Evolutionary conservation across 2,888 invertebrate species (phyloP).

Genomic region (Oscheius sp.): DNA sequence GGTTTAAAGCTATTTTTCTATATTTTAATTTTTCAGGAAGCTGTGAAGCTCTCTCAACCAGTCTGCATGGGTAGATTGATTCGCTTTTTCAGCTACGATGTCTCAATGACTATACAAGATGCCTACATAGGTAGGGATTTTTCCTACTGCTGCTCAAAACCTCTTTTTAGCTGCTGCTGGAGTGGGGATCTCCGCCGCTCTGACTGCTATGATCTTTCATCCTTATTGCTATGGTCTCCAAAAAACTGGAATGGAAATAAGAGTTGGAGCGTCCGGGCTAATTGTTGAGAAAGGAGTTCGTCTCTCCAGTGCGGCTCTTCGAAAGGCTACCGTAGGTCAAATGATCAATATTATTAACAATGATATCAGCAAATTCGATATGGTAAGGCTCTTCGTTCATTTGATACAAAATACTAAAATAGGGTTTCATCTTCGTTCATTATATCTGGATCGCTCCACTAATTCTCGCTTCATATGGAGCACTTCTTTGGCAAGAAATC

Average conservation of each 20-base stretch:
- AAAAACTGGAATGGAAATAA: constrained; percentile 84
- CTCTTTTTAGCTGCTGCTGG: constrained; percentile 75
- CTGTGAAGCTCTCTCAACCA: constrained; percentile 69
- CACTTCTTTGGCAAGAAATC: constrained; percentile 79
- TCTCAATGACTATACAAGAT: constrained; percentile 64
- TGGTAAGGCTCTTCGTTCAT: constrained; percentile 66
- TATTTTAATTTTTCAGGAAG: constrained; percentile 19
- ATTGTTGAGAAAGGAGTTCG: constrained; percentile 85
- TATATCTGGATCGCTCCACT: constrained; percentile 90
- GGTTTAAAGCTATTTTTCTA: background rate
- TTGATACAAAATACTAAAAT: too few relatives aligned
- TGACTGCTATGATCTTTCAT: constrained; percentile 77
- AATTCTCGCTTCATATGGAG: constrained; percentile 82
- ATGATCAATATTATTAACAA: constrained; percentile 94
- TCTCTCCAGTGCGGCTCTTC: constrained; percentile 83
- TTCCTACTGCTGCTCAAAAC: background rate
- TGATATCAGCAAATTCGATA: constrained; percentile 90
- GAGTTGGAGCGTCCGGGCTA: constrained; percentile 83
- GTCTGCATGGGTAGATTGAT: constrained; percentile 72
- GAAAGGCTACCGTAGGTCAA: constrained; percentile 88
- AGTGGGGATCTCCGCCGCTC: constrained; percentile 40
- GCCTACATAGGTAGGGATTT: constrained; percentile 74
- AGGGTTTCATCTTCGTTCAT: constrained; percentile 86
- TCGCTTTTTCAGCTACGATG: constrained; percentile 70
- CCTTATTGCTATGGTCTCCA: constrained; percentile 86